Evolutionary conservation across 2,797 vertebrate species (phyloP).

Genomic region (Melanotaenia pygmaea): DNA sequence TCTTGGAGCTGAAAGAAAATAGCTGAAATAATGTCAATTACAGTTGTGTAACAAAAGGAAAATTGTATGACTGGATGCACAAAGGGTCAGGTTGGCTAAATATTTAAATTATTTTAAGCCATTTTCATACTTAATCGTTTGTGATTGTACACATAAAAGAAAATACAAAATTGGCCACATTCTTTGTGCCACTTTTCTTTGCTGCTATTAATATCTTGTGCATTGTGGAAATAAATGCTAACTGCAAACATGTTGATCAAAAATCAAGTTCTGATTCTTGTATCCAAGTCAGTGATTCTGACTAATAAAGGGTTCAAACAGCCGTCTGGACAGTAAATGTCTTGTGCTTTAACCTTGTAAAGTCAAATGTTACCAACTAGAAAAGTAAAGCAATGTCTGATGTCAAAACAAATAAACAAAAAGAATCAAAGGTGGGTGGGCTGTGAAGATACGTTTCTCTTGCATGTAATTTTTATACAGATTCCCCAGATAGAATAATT

Average conservation of each 20-base stretch:
- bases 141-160: no score
- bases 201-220: background rate
- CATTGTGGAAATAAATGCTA: background rate
- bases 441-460: constrained; percentile 7
- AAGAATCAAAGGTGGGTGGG: constrained; percentile 4
- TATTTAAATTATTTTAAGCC: background rate
- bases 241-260: background rate
- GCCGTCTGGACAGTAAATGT: constrained; percentile 1
- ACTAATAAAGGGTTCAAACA: background rate
- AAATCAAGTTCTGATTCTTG: constrained; percentile 2
- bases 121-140: background rate
- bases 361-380: background rate
- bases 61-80: background rate
- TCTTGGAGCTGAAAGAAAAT: background rate
- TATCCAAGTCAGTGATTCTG: constrained; percentile 1
- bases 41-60: background rate
- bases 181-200: background rate
- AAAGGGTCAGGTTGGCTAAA: constrained; percentile 5
- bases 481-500: background rate
- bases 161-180: background rate
- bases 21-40: background rate
- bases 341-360: constrained; percentile 13
- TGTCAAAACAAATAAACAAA: constrained; percentile 19
- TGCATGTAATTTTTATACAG: constrained; percentile 10
- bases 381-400: background rate